Evolutionary conservation across 1,140 invertebrate species (phyloP), one percentile per base, ranked within the genome.

Genomic region (Pinna nobilis): DNA sequence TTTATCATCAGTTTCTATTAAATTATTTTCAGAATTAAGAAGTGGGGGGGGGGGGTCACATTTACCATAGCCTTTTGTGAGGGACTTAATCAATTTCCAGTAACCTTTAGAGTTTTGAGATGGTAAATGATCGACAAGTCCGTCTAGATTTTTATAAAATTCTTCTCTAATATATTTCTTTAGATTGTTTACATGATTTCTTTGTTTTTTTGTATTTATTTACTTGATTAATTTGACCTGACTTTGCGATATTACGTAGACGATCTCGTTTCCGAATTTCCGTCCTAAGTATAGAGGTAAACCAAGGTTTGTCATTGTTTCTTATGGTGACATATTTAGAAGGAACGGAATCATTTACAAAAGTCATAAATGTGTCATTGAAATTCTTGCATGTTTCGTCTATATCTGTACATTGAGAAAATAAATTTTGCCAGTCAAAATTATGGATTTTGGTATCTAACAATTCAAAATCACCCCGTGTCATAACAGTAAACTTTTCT

Each of bases 251-350:
- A n/a, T 37, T 37, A 9, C 57, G 57, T 44, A 63, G 37, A 4
- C 39, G 7, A 11, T 63, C 37, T 7, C 60, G 37, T 63, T 44
- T 63, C 47, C 60, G 5, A 3, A 63, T 63, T 28, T 63, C 60
- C n/a, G 18, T 32, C n/a, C 63, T 18, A 6, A 66, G 18, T 6
- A 33, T 15, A 6, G 44, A 50, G 20, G 41, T 63, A 30, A 63
- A 63, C 60, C 60, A 63, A 18, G 41, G 60, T 30, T 63, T 63
- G 39, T 63, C 60, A 32, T 44, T 47, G 9, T 30, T 30, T 18
- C 60, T 25, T 18, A 63, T 63, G n/a, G 39, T 63, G 4, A 51
- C 61, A 2, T 47, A 9, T 28, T 64, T 64, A 4, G 61, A 47
- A 11, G 61, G 61, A n/a, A 64, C 49, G 30, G 18, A 37, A 11